phyloP scores from a whole-genome alignment of 2,113 vertebrate species.

The Notothenia coriiceps region DNA sequence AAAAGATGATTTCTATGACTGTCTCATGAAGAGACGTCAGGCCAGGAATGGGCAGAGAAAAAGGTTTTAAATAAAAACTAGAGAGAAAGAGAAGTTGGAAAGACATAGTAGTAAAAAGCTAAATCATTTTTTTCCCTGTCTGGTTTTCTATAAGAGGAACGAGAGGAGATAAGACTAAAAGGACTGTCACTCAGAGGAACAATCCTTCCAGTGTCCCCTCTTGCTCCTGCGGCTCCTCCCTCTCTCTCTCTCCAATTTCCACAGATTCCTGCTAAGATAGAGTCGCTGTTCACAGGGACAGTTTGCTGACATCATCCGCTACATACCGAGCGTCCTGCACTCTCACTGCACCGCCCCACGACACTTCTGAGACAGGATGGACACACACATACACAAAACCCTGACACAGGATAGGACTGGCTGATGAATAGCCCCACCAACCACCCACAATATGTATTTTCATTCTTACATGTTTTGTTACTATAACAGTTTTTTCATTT shows the following conservation, averaged over 20 bases:
- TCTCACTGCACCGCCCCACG: constrained; percentile 17
- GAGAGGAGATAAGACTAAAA: constrained; percentile 85
- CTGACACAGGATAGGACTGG: background rate
- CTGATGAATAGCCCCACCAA: background rate
- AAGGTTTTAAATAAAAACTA: constrained; percentile 56
- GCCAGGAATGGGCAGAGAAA: constrained; percentile 42
- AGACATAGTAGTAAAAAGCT: constrained; percentile 67
- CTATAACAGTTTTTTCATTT: background rate
- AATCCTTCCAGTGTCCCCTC: constrained; percentile 84
- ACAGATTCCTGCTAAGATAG: constrained; percentile 83
- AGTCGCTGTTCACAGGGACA: constrained; percentile 69
- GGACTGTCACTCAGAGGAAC: constrained; percentile 88
- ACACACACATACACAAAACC: constrained; percentile 5
- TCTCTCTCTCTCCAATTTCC: constrained; percentile 83
- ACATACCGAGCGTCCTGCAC: constrained; percentile 57
- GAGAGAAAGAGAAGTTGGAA: constrained; percentile 64
- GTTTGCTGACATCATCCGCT: constrained; percentile 77
- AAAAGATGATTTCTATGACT: constrained; percentile 25
- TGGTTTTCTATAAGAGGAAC: constrained; percentile 78
- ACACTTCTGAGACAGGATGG: constrained; percentile 29
- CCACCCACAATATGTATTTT: background rate
- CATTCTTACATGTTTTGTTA: background rate
- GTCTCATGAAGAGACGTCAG: constrained; percentile 13
- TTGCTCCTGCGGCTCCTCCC: constrained; percentile 60
- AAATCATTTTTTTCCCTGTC: constrained; percentile 55